Percentiles rank a stretch among this genome's conserved stretches.
Evolutionary conservation across 2,113 vertebrate species (phyloP).

Genomic region (Odobenus rosmarus): DNA sequence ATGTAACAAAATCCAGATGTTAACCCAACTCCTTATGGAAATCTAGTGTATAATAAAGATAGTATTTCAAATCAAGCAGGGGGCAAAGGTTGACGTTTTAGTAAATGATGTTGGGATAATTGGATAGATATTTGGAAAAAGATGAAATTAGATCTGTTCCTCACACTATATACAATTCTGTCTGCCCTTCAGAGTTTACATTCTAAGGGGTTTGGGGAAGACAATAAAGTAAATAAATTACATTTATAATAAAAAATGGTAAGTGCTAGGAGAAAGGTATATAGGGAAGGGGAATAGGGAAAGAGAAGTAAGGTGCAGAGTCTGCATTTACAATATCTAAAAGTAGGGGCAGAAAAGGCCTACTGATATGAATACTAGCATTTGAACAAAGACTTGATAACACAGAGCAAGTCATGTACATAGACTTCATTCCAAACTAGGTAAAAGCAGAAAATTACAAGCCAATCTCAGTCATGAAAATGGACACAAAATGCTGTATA

Average conservation of each 20-base stretch:
- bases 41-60: neutral
- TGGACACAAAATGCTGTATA: neutral
- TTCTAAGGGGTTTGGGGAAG: neutral
- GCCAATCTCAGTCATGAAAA: neutral
- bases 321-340: neutral
- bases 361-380: neutral
- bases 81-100: neutral
- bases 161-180: neutral
- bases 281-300: neutral
- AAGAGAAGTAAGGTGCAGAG: neutral
- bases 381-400: neutral
- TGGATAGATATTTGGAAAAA: neutral
- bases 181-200: neutral
- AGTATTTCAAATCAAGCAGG: neutral
- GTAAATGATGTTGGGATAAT: neutral
- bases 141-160: neutral
- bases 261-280: neutral
- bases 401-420: neutral
- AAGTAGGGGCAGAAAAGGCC: neutral
- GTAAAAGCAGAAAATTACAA: neutral
- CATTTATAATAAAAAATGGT: neutral
- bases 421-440: neutral
- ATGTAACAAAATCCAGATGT: neutral
- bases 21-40: neutral
- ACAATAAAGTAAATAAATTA: neutral